Percentiles rank a stretch among this genome's conserved stretches.
Conservation (phyloP, 2,113 vertebrate genomes). For the Dicerorhinus sumatrensis region DNA sequence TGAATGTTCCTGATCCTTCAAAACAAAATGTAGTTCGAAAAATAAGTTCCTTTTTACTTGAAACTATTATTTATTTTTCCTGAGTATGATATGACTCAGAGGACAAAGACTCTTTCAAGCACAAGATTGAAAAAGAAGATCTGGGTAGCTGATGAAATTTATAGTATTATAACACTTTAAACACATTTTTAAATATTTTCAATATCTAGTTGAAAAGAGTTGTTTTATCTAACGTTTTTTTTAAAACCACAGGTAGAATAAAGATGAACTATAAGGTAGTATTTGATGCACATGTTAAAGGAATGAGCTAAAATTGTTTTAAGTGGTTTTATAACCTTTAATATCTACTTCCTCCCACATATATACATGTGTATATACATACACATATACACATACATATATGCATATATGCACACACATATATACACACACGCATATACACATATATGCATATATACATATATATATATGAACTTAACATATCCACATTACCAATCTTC, state of each 20-base stretch:
- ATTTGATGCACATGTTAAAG: not conserved
- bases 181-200: not conserved
- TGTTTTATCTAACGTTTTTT: not conserved
- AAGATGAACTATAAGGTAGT: not conserved
- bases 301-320: not conserved
- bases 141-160: not conserved
- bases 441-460: rapidly evolving
- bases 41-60: not conserved
- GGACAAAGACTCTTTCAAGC: not conserved
- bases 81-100: not conserved
- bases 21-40: not conserved
- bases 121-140: not conserved
- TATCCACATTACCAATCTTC: not conserved
- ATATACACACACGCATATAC: no score
- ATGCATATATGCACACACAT: rapidly evolving
- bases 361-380: not conserved
- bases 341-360: not conserved
- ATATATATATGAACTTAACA: not conserved
- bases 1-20: not conserved
- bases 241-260: not conserved
- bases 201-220: not conserved
- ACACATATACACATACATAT: not conserved
- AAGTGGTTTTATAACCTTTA: not conserved
- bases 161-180: no score
- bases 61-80: not conserved